Evolutionary conservation across 2,797 vertebrate genomes (phyloP).

Genomic region (Pseudochirops cupreus): DNA sequence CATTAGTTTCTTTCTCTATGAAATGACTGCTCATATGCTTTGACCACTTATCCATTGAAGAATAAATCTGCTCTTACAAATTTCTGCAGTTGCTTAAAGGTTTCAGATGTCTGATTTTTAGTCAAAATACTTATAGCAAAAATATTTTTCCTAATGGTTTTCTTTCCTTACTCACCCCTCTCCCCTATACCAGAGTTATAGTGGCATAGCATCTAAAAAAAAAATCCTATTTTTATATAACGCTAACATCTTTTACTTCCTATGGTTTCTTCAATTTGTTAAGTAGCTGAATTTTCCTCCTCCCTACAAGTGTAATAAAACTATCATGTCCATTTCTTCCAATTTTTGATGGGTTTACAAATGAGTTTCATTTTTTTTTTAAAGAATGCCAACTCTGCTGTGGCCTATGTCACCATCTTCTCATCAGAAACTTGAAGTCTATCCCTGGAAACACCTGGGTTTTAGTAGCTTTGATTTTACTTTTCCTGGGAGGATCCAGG

Average conservation of each 20-base stretch:
- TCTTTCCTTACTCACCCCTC: background rate
- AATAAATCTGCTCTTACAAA: background rate
- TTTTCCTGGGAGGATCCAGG: background rate
- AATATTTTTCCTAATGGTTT: slow-evolving; percentile 8
- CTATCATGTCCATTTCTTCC: background rate
- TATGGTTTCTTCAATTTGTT: background rate
- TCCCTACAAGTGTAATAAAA: background rate
- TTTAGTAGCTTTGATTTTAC: background rate
- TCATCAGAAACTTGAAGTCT: background rate
- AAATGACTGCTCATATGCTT: background rate
- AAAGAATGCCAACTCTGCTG: background rate
- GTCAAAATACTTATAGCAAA: background rate
- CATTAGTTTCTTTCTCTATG: background rate
- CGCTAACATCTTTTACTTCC: background rate
- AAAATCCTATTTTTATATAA: background rate
- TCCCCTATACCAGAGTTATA: background rate
- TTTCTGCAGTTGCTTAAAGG: background rate
- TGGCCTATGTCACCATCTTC: background rate
- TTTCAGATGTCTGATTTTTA: background rate
- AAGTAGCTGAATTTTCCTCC: background rate
- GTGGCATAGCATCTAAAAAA: background rate
- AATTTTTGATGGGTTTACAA: background rate
- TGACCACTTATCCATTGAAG: background rate
- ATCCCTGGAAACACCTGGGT: background rate
- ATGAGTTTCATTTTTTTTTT: background rate